Conservation (phyloP, 2,888 invertebrate species). For the Cephus sareptanus region DNA sequence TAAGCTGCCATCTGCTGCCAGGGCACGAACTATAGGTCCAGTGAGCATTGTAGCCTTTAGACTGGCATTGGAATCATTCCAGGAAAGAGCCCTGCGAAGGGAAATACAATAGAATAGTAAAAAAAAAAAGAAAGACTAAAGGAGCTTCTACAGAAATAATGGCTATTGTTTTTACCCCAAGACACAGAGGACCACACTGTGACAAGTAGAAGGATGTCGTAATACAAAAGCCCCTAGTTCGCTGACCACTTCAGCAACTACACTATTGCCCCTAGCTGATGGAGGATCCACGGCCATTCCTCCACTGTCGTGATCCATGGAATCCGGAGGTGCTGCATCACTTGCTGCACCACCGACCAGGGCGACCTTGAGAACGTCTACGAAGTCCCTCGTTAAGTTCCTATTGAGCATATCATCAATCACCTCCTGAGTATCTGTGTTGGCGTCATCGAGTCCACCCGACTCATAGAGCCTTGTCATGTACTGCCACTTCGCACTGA, state of each 20-base stretch:
- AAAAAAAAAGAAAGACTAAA: not conserved
- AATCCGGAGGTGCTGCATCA: conserved; percentile 68
- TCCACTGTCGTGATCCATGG: conserved; percentile 75
- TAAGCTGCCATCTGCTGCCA: conserved; percentile 74
- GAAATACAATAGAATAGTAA: not conserved
- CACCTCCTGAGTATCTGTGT: conserved; percentile 83
- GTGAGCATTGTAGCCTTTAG: conserved; percentile 82
- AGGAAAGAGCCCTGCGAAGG: conserved; percentile 74
- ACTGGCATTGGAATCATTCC: conserved; percentile 88
- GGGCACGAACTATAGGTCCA: conserved; percentile 76
- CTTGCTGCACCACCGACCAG: conserved; percentile 77
- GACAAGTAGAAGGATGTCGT: conserved; percentile 74
- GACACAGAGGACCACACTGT: conserved; percentile 74
- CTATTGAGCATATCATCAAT: conserved; percentile 88
- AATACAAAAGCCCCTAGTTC: conserved; percentile 84
- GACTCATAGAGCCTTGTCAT: conserved; percentile 81
- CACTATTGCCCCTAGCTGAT: conserved; percentile 54
- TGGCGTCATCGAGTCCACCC: conserved; percentile 79
- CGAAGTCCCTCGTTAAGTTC: conserved; percentile 86
- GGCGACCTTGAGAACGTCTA: conserved; percentile 84
- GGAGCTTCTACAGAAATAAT: not conserved
- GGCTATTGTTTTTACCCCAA: conserved; percentile 64
- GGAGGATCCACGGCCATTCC: conserved; percentile 77
- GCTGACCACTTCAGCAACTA: conserved; percentile 80
- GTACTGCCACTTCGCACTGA: conserved; percentile 84